These are phyloP conservation scores for Parapristionchus giblindavisi DNA, from an alignment of 2,888 invertebrate species.

Conservation along the genomic window DNA sequence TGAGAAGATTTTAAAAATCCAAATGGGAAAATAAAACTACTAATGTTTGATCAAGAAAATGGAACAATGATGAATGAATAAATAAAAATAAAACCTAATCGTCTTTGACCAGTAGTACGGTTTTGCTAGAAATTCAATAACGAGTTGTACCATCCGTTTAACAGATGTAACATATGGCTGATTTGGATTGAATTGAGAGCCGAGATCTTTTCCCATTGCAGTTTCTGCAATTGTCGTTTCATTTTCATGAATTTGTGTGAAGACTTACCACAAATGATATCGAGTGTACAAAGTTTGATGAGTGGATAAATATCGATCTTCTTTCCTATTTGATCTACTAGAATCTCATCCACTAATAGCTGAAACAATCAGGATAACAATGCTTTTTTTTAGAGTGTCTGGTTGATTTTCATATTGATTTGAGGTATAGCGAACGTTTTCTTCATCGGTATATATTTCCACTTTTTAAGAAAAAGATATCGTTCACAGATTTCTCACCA, in stretches of 20 bases:
- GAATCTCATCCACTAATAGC: not conserved
- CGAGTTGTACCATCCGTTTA: not conserved
- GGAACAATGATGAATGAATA: no score
- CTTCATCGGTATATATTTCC: not conserved
- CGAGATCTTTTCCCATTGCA: conserved; percentile 8
- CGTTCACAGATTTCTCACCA: not conserved
- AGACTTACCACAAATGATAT: conserved; percentile 1
- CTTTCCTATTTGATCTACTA: not conserved
- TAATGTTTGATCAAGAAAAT: no score
- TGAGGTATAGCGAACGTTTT: not conserved
- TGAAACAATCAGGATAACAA: not conserved
- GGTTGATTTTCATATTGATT: not conserved
- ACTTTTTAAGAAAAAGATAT: no score
- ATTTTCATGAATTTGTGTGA: not conserved
- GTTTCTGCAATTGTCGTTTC: conserved; percentile 18
- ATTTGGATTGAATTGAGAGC: conserved; percentile 1
- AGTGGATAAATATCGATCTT: not conserved
- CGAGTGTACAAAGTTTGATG: not conserved
- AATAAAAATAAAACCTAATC: not conserved
- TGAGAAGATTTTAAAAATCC: not conserved
- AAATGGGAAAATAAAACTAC: no score
- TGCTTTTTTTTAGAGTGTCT: not conserved
- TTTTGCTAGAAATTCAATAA: not conserved
- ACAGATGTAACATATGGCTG: conserved; percentile 23
- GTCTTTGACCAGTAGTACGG: not conserved